These are phyloP conservation scores for Scrobipalpa atriplicella DNA, from an alignment of 2,888 invertebrate genomes.

Conservation along the genomic window DNA sequence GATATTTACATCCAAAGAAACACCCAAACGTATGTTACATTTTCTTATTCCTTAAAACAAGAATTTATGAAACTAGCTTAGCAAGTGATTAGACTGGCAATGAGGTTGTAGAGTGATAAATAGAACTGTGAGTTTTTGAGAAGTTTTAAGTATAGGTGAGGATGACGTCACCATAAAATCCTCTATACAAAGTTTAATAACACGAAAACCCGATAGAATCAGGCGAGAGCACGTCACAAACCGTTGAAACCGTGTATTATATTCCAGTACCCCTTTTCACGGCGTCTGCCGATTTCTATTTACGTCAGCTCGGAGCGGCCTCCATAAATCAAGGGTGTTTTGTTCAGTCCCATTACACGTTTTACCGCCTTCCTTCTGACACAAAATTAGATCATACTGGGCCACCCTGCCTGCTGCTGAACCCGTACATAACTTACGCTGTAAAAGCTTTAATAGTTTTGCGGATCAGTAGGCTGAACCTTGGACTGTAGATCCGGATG, in stretches of 20 bases:
- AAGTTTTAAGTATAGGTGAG: too few relatives aligned
- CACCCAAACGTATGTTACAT: too few relatives aligned
- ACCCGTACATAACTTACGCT: conserved; percentile 62
- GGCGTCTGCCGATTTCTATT: conserved; percentile 72
- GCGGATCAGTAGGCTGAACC: too few relatives aligned
- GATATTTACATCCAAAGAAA: too few relatives aligned
- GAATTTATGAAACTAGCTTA: too few relatives aligned
- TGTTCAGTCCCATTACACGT: conserved; percentile 75
- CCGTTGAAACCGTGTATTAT: conserved; percentile 58
- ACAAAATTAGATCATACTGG: conserved; percentile 77
- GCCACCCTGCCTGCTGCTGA: conserved; percentile 57
- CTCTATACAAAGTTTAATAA: conserved; percentile 12
- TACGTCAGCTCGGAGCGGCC: conserved; percentile 67
- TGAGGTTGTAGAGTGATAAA: too few relatives aligned
- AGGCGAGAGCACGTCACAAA: conserved; percentile 50
- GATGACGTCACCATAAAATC: not conserved
- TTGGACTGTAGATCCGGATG: too few relatives aligned
- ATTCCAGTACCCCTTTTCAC: conserved; percentile 67
- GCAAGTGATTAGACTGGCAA: too few relatives aligned
- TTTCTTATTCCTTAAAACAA: too few relatives aligned
- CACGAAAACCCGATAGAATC: not conserved
- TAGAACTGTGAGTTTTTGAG: too few relatives aligned
- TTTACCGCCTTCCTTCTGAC: conserved; percentile 76
- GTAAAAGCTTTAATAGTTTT: too few relatives aligned
- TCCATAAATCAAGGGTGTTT: conserved; percentile 75